Conservation (phyloP, 1,140 invertebrate genomes). For the Drosophila busckii region DNA sequence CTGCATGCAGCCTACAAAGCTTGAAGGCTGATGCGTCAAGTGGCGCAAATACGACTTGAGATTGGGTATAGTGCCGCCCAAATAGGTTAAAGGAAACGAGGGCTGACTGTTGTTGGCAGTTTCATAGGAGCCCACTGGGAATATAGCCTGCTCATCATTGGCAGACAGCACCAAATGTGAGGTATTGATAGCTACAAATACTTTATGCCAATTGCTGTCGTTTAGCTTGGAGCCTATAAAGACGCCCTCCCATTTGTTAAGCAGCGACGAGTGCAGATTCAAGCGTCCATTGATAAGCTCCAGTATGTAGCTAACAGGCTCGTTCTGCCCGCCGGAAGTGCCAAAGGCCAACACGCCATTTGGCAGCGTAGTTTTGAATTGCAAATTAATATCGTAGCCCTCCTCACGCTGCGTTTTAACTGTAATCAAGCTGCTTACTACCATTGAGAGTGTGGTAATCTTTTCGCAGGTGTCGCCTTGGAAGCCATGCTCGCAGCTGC, state of each 20-base stretch:
- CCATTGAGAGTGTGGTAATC: conserved; percentile 93
- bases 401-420: conserved; percentile 89
- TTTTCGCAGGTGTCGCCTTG: conserved; percentile 88
- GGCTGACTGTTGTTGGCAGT: conserved; percentile 86
- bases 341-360: conserved; percentile 90
- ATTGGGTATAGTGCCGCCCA: conserved; percentile 85
- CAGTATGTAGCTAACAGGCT: conserved; percentile 86
- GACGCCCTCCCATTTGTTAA: conserved; percentile 94
- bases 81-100: conserved; percentile 89
- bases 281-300: conserved; percentile 89
- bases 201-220: conserved; percentile 91
- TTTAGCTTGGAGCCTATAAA: conserved; percentile 91
- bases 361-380: conserved; percentile 93
- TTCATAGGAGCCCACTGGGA: conserved; percentile 90
- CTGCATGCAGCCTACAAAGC: conserved; percentile 94
- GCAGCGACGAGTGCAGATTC: conserved; percentile 90
- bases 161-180: conserved; percentile 90
- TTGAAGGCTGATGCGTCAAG: conserved; percentile 85
- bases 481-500: conserved; percentile 89
- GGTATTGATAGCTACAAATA: conserved; percentile 91
- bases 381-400: conserved; percentile 92
- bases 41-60: conserved; percentile 82
- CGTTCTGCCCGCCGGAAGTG: conserved; percentile 81
- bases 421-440: conserved; percentile 86
- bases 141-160: conserved; percentile 93